phyloP scores from a whole-genome alignment of 2,888 invertebrate species.

The Heliconius erato region DNA sequence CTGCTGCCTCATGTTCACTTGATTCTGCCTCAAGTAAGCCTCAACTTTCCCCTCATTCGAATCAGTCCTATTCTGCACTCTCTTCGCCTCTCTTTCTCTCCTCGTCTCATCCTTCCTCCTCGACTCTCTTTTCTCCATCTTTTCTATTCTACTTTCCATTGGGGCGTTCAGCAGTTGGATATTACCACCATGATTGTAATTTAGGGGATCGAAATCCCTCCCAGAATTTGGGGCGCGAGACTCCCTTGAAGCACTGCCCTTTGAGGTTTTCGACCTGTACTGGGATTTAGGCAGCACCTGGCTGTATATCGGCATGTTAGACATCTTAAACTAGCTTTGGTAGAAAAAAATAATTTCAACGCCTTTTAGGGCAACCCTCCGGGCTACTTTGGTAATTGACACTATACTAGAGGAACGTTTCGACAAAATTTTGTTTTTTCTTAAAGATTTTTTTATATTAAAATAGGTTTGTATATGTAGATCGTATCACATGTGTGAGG shows the following conservation, averaged over 20 bases:
- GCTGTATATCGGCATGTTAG: conserved; percentile 84
- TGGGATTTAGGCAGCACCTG: conserved; percentile 82
- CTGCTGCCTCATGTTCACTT: conserved; percentile 81
- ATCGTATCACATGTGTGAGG: conserved; percentile 64
- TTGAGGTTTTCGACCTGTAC: conserved; percentile 64
- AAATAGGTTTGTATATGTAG: conserved; percentile 61
- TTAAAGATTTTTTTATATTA: conserved; percentile 56
- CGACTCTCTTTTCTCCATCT: conserved; percentile 65
- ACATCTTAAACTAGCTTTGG: conserved; percentile 83
- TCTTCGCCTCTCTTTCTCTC: conserved; percentile 56
- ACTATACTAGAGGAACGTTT: conserved; percentile 77
- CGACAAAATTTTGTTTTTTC: conserved; percentile 36
- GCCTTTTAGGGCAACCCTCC: conserved; percentile 50
- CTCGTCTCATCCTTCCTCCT: conserved; percentile 61
- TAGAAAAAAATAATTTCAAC: conserved; percentile 60
- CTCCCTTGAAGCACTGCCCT: conserved; percentile 60
- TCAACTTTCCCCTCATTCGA: conserved; percentile 79
- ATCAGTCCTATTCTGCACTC: conserved; percentile 62
- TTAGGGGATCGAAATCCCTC: conserved; percentile 88
- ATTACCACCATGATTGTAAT: conserved; percentile 86
- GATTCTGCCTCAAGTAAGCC: conserved; percentile 81
- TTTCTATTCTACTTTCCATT: conserved; percentile 67
- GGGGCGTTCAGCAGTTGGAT: conserved; percentile 68
- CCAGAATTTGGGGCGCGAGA: conserved; percentile 60
- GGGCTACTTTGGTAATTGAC: conserved; percentile 78